A percentile compares a stretch with the other conserved stretches of the same genome.
phyloP scores from a whole-genome alignment of 2,113 vertebrate species.

The Bothrops jararaca region DNA sequence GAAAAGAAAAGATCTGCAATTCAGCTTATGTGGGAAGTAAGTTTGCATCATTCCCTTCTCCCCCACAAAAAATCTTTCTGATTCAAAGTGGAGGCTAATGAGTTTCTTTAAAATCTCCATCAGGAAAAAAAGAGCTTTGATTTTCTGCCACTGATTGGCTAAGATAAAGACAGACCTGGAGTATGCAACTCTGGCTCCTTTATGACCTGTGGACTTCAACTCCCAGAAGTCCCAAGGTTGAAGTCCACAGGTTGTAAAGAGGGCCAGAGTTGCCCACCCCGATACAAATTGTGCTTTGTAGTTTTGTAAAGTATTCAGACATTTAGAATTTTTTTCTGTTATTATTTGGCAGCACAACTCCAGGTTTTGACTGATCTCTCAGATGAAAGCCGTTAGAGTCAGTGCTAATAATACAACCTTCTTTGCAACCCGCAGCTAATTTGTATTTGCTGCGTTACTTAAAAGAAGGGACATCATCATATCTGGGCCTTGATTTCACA shows the following conservation, averaged over 20 bases:
- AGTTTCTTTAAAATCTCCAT: background rate
- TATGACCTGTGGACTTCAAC: background rate
- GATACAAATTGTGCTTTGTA: background rate
- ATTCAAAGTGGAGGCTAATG: background rate
- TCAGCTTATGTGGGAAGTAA: background rate
- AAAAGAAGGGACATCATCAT: constrained; percentile 58
- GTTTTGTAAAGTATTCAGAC: background rate
- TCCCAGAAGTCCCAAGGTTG: background rate
- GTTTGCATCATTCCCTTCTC: background rate
- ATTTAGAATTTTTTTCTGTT: background rate
- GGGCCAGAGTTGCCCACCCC: background rate
- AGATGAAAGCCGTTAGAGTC: constrained; percentile 53
- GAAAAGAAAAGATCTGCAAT: background rate
- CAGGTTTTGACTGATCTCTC: constrained; percentile 56
- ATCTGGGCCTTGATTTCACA: background rate
- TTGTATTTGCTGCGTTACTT: constrained; percentile 63
- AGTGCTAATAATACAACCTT: constrained; percentile 70
- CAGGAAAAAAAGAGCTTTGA: background rate
- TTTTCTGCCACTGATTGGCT: background rate
- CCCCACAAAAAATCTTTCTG: background rate
- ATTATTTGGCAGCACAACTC: constrained; percentile 55
- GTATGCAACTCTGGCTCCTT: background rate
- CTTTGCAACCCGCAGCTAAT: constrained; percentile 70
- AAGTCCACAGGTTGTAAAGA: background rate
- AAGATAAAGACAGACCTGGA: background rate